These are phyloP conservation scores for Leptinotarsa texana DNA, from an alignment of 1,140 invertebrate species.

Conservation along the genomic window DNA sequence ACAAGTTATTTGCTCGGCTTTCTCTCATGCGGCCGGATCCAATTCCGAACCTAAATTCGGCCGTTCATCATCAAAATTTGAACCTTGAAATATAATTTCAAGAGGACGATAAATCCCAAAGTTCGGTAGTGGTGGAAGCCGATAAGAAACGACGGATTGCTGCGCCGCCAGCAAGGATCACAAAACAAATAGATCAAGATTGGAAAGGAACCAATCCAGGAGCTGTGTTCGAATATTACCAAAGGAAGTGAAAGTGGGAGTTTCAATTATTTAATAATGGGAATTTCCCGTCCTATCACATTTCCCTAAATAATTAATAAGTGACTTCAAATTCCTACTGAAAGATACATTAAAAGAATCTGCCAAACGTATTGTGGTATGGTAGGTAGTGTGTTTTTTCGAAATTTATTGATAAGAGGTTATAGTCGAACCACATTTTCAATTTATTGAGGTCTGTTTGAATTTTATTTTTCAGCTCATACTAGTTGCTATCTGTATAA, in stretches of 20 bases:
- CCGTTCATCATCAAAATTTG: slow-evolving; percentile 28
- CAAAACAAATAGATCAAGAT: slow-evolving; percentile 57
- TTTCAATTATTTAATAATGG: too few species aligned
- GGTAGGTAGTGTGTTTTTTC: too few species aligned
- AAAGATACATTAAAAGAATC: too few species aligned
- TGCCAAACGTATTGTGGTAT: too few species aligned
- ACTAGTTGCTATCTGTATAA: too few species aligned
- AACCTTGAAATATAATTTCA: slow-evolving; percentile 47
- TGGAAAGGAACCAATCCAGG: slow-evolving; percentile 52
- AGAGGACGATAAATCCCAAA: slow-evolving; percentile 41
- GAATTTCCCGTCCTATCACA: too few species aligned
- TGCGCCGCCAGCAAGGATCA: slow-evolving; percentile 53
- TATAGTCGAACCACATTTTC: too few species aligned
- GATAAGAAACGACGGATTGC: slow-evolving; percentile 54
- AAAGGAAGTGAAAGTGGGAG: background rate
- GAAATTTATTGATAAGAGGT: too few species aligned
- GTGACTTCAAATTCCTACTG: too few species aligned
- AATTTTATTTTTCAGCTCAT: too few species aligned
- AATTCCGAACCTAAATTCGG: slow-evolving; percentile 21
- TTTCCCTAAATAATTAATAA: too few species aligned
- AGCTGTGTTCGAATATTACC: slow-evolving; percentile 24
- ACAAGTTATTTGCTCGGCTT: slow-evolving; percentile 18
- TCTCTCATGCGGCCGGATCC: slow-evolving; percentile 17
- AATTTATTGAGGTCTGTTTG: too few species aligned
- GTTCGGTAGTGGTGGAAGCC: slow-evolving; percentile 44